Evolutionary conservation across 1,140 invertebrate genomes (phyloP).

Genomic region (Drosophila bifasciata): DNA sequence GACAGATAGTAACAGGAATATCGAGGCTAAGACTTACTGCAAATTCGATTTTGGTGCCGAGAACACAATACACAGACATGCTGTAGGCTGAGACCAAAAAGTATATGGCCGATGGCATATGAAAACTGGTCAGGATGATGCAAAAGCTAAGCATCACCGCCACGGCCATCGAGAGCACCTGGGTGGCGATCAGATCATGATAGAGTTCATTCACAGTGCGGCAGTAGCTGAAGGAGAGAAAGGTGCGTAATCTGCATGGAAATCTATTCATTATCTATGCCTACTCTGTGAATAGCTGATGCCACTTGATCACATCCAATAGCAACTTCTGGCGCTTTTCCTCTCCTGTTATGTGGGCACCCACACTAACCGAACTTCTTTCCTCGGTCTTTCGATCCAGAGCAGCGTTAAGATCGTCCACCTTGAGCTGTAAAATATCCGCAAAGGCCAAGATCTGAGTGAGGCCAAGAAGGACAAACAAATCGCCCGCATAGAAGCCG

Average conservation of each 20-base stretch:
- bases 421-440: slow-evolving; percentile 51
- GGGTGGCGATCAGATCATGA: slow-evolving; percentile 51
- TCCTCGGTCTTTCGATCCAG: slow-evolving; percentile 23
- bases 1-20: not conserved
- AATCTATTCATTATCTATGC: not conserved
- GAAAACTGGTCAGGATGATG: slow-evolving; percentile 45
- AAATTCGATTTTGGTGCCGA: slow-evolving; percentile 66
- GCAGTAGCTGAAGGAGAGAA: slow-evolving; percentile 39
- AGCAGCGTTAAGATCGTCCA: slow-evolving; percentile 21
- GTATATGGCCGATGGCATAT: slow-evolving; percentile 46
- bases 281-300: slow-evolving; percentile 62
- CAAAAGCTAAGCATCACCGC: slow-evolving; percentile 49
- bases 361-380: slow-evolving; percentile 1
- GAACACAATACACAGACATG: slow-evolving; percentile 61
- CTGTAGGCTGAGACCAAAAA: slow-evolving; percentile 56
- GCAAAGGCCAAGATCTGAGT: slow-evolving; percentile 54
- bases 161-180: slow-evolving; percentile 52
- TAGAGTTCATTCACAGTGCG: slow-evolving; percentile 42
- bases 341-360: not conserved
- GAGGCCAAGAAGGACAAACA: slow-evolving; percentile 44
- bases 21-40: slow-evolving; percentile 25
- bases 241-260: not conserved
- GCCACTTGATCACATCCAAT: slow-evolving; percentile 62
- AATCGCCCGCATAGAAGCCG: slow-evolving; percentile 57
- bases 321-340: slow-evolving; percentile 10